These are phyloP conservation scores for Platyrinchus mystaceus DNA, from an alignment of 2,797 vertebrate species.

Conservation along the genomic window DNA sequence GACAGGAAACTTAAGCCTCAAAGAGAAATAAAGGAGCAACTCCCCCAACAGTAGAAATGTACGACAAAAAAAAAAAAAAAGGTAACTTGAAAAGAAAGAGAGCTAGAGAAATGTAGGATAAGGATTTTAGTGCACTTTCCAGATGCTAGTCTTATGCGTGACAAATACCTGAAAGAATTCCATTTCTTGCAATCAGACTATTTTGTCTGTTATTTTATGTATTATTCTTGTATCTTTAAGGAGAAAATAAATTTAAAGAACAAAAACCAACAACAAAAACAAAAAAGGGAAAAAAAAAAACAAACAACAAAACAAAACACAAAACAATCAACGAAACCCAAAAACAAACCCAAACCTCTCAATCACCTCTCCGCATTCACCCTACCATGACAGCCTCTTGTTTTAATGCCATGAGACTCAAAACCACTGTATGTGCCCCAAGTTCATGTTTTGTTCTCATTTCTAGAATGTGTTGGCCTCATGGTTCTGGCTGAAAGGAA, in stretches of 20 bases:
- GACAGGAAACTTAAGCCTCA: too few species aligned
- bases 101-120: not conserved
- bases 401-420: not conserved
- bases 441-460: not conserved
- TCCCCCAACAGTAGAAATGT: not conserved
- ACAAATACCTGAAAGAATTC: not conserved
- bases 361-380: not conserved
- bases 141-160: not conserved
- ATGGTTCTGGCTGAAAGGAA: not conserved
- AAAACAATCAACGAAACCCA: not conserved
- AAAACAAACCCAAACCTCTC: not conserved
- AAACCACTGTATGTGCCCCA: fast-evolving
- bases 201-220: not conserved
- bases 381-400: not conserved
- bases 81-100: not conserved
- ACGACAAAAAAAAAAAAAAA: not conserved
- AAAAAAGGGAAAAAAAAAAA: too few species aligned
- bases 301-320: too few species aligned
- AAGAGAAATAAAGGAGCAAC: not conserved
- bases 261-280: not conserved
- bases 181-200: not conserved
- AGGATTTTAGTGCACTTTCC: not conserved
- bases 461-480: not conserved
- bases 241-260: not conserved
- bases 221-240: not conserved